Evolutionary conservation across 1,140 invertebrate species (phyloP).

Genomic region (Maniola jurtina): DNA sequence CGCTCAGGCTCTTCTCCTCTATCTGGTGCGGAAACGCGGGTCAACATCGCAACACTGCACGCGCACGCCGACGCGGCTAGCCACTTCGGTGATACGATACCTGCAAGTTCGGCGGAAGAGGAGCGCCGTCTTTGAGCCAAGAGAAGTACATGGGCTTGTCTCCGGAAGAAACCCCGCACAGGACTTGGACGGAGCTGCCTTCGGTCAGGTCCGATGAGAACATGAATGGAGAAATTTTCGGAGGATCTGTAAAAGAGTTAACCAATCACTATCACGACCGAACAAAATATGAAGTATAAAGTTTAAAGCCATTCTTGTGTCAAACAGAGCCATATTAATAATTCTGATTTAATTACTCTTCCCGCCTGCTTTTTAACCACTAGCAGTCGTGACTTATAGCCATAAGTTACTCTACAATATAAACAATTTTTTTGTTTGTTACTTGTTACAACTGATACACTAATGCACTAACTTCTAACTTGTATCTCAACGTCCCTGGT

Average conservation of each 20-base stretch:
- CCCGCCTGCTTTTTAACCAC: too few relatives aligned
- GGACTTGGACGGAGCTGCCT: conserved; percentile 89
- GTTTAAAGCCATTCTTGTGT: too few relatives aligned
- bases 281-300: too few relatives aligned
- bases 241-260: conserved; percentile 75
- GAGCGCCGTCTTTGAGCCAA: conserved; percentile 89
- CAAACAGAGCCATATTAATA: too few relatives aligned
- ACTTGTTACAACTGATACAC: too few relatives aligned
- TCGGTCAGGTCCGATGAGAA: conserved; percentile 91
- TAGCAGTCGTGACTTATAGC: too few relatives aligned
- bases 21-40: conserved; percentile 68
- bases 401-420: too few relatives aligned
- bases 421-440: too few relatives aligned
- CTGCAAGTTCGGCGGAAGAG: conserved; percentile 80
- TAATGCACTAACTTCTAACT: conserved; percentile 84
- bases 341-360: too few relatives aligned
- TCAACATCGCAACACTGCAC: too few relatives aligned
- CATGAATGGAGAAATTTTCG: conserved; percentile 88
- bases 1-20: conserved; percentile 83
- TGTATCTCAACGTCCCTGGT: conserved; percentile 84
- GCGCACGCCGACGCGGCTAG: too few relatives aligned
- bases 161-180: conserved; percentile 90
- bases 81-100: too few relatives aligned
- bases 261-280: background rate
- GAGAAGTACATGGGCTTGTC: conserved; percentile 90